Percentiles rank a stretch among this genome's conserved stretches.
Evolutionary conservation across 92 coral and sea anemone genomes (phyloP).

Genomic region (Phenganax subtilis): DNA sequence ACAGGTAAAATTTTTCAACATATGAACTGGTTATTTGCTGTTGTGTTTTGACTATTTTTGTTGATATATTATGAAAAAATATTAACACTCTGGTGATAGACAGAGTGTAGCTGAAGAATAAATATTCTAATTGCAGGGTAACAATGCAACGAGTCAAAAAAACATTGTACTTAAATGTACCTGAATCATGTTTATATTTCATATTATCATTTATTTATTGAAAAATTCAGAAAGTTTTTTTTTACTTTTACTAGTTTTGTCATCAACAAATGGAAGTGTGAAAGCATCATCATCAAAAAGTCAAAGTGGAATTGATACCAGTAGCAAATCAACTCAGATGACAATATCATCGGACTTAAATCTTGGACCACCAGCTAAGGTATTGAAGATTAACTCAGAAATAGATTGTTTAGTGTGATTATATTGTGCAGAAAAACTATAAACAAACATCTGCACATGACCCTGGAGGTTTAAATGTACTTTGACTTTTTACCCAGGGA

Average conservation of each 20-base stretch:
- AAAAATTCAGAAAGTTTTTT: background rate
- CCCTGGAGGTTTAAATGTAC: background rate
- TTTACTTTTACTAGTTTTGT: background rate
- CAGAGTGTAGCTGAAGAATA: too few relatives aligned
- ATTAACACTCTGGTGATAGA: too few relatives aligned
- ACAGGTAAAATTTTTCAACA: background rate
- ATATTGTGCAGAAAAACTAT: background rate
- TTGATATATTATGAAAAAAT: too few relatives aligned
- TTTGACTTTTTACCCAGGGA: constrained; percentile 7
- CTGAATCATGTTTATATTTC: too few relatives aligned
- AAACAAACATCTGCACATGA: constrained; percentile 4
- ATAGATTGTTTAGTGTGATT: background rate
- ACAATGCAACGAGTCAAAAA: too few relatives aligned
- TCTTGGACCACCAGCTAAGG: constrained; percentile 15
- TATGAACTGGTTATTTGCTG: background rate
- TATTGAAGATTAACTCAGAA: constrained; percentile 10
- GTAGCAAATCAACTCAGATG: constrained; percentile 2
- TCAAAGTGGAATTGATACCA: background rate
- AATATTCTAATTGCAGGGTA: too few relatives aligned
- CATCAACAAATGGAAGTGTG: constrained; percentile 5
- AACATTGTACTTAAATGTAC: too few relatives aligned
- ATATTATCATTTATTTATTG: too few relatives aligned
- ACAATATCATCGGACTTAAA: constrained; percentile 12
- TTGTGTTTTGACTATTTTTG: too few relatives aligned
- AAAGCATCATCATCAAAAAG: too few relatives aligned